Base-by-base conservation (phyloP, 2,888 invertebrate genomes). In the Tinea trinotella region DNA sequence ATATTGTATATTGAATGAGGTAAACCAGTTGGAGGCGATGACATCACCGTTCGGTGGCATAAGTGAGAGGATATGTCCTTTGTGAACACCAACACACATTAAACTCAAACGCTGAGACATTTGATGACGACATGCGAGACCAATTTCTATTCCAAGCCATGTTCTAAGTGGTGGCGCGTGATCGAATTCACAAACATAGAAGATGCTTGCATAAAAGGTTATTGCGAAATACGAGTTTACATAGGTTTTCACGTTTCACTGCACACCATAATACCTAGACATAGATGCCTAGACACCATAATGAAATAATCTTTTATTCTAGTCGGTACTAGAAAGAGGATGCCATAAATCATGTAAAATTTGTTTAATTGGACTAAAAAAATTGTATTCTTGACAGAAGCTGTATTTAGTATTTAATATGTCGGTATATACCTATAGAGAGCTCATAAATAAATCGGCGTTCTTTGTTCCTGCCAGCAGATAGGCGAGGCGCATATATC, bases 11-110 rank as follows among this genome's bases (percentile, higher is more conserved):
- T 63, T 71, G 79, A 82, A 83, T 81, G 77, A 81, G 70, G 64
- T 66, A 79, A 82, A 82, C 83, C 78, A 78, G 84, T 84, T 71
- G n/a, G 70, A 73, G 71, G 66, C 62, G 74, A 77, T 84, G 84
- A 84, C 84, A 84, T 84, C 84, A 84, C 62, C 83, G 77, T 81
- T 80, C 78, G 78, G 77, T 73, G 74, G 22, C 35, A 12, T 19
- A 66, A 68, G 68, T 66, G 68, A 66, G 71, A 74, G 74, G 72
- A 71, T 74, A 63, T 66, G 76, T 81, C 76, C 76, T 80, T 76
- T 73, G 67, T 65, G 60, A 66, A 63, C 50, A 24, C 22, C 50
- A 50, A 50, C 50, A 50, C 24, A 50, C 19, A 20, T 18, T 3
- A 9, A n/a, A n/a, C n/a, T 18, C 18, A 17, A 17, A 40, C 40